Percentiles rank a stretch among this genome's conserved stretches.
These are phyloP conservation scores for Urophycis tenuis DNA, from an alignment of 2,797 vertebrate genomes.

Conservation along the genomic window DNA sequence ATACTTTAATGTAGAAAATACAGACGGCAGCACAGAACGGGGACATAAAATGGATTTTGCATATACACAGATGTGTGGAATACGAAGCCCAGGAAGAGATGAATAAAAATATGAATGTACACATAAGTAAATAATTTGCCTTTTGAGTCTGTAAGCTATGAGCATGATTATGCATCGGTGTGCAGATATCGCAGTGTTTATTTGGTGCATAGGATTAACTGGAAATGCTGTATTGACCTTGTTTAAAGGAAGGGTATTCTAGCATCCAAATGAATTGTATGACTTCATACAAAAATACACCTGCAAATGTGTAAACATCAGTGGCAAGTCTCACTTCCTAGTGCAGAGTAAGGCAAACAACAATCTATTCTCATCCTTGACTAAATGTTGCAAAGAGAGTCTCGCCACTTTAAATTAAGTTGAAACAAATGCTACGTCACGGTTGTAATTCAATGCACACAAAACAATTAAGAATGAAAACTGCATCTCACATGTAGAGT, in stretches of 20 bases:
- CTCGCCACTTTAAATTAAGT: background rate
- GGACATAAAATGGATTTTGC: background rate
- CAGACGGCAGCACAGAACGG: background rate
- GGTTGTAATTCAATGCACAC: background rate
- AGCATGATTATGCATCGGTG: background rate
- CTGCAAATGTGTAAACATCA: background rate
- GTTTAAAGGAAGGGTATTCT: background rate
- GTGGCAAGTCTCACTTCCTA: background rate
- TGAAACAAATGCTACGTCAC: background rate
- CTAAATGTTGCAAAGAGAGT: background rate
- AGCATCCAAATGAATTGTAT: background rate
- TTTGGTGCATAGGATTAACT: background rate
- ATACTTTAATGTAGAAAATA: background rate
- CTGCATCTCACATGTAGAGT: background rate
- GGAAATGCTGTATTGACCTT: background rate
- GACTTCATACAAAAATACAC: background rate
- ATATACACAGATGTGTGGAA: conserved; percentile 1
- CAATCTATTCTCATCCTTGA: background rate
- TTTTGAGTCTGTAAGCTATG: background rate
- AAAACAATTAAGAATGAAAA: background rate
- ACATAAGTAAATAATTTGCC: background rate
- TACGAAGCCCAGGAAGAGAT: background rate
- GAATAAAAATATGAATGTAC: background rate
- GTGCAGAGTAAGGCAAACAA: background rate
- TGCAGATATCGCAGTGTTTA: background rate